Conservation (phyloP, 2,888 invertebrate species). For the Tiphia femorata region DNA sequence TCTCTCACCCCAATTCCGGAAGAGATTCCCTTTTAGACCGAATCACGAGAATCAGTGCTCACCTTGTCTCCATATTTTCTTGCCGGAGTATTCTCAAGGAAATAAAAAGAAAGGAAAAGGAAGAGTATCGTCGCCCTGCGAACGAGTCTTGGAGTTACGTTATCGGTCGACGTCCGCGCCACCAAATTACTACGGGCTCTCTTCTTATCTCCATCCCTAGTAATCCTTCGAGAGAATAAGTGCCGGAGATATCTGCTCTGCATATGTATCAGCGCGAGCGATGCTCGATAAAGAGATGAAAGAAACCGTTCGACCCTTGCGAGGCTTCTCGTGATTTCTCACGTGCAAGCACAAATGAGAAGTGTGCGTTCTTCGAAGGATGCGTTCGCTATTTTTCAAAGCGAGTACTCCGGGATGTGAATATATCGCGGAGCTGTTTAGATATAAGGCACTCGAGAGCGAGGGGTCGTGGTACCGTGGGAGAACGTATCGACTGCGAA, state of each 20-base stretch:
- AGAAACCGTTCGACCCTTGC: constrained; percentile 1
- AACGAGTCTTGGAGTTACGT: constrained; percentile 30
- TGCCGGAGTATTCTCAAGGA: not conserved
- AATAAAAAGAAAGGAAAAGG: not conserved
- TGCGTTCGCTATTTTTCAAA: too few relatives aligned
- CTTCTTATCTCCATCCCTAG: constrained; percentile 53
- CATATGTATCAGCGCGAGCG: constrained; percentile 58
- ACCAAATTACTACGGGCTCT: constrained; percentile 60
- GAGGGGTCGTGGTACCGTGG: too few relatives aligned
- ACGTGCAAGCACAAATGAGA: too few relatives aligned
- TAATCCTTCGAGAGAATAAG: constrained; percentile 60
- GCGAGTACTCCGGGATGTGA: too few relatives aligned
- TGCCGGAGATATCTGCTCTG: constrained; percentile 64
- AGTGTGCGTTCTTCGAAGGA: too few relatives aligned
- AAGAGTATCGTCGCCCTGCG: constrained; percentile 25
- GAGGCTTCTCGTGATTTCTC: not conserved
- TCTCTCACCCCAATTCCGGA: constrained; percentile 47
- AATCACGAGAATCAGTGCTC: too few relatives aligned
- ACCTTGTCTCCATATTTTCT: not conserved
- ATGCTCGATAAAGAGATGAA: constrained; percentile 49
- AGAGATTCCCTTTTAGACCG: constrained; percentile 40
- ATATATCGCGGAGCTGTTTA: too few relatives aligned
- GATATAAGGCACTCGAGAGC: too few relatives aligned
- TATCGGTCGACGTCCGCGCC: constrained; percentile 50
- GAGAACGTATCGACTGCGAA: too few relatives aligned